Conservation (phyloP, 2,113 vertebrate species). For the Spermophilus dauricus region DNA sequence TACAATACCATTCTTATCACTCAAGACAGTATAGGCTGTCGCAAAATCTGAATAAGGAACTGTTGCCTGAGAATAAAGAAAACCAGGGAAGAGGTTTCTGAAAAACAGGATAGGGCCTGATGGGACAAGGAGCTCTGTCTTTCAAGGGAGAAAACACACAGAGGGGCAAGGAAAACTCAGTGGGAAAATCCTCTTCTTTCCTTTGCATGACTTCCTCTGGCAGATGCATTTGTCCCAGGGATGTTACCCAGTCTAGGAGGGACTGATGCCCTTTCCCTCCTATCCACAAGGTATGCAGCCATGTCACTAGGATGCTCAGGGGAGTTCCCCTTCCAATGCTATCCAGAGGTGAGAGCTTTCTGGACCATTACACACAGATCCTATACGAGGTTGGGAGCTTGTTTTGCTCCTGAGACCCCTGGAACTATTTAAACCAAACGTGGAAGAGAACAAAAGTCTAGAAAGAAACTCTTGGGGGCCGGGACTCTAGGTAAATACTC, state of each 20-base stretch:
- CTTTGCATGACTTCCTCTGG: neutral
- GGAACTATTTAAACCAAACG: neutral
- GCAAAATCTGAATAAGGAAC: neutral
- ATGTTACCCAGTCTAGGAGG: neutral
- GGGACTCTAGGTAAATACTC: neutral
- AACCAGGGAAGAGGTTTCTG: neutral
- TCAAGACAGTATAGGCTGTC: neutral
- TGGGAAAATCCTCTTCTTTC: neutral
- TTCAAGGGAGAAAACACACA: neutral
- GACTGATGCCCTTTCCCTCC: neutral
- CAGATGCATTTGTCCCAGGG: neutral
- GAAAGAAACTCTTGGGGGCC: neutral
- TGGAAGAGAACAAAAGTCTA: neutral
- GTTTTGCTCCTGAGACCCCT: neutral
- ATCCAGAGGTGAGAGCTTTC: neutral
- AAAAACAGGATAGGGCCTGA: neutral
- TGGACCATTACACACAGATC: neutral
- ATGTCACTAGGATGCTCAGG: neutral
- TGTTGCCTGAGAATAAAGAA: neutral
- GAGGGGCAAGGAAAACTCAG: neutral
- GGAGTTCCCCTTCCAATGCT: neutral
- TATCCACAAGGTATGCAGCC: neutral
- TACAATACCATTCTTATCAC: neutral
- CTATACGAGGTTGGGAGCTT: neutral
- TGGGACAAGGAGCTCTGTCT: neutral